Evolutionary conservation across 2,797 vertebrate genomes (phyloP), one percentile per base, ranked within the genome.

Genomic region (Lacerta bilineata): DNA sequence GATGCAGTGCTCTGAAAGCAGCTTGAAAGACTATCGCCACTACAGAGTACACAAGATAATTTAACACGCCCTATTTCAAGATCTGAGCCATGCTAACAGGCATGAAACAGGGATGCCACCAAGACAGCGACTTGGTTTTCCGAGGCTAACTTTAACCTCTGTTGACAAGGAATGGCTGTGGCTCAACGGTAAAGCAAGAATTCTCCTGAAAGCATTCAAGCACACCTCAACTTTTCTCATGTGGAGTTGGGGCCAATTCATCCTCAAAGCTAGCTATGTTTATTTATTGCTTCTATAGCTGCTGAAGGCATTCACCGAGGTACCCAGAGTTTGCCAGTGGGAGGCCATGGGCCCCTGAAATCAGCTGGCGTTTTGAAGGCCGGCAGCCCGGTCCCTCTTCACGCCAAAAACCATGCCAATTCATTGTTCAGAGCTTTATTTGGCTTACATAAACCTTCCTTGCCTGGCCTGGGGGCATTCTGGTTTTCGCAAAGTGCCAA

Each of bases 341-440:
- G 29, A 59, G 69, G 33, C 46, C 39, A 25, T 41, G 33, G 18
- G 46, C 41, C 8, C 18, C 27, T 46, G 25, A 41, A 46, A 64
- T 41, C 17, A 15, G 64, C 55, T 43, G 61, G 75, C 27, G 2
- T 68, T 68, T 61, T 33, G 29, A 69, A 36, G 29, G 10, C 2
- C 1, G 29, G 25, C 11, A 8, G 29, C 61, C 87, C 88, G 71
- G 83, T 87, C 91, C 87, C 85, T 91, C 69, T 90, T 92, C 87
- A 64, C 76, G 90, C 80, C 4, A 0, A 74, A 91, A 64, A 23
- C 39, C 64, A 91, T 86, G 81, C 87, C 91, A 91, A 90, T 36
- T n/a, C 89, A 88, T 85, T 94, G 84, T 88, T 91, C 87, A 89
- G 80, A 85, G 90, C 78, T 89, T 83, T 80, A 76, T 75, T 92